These are phyloP conservation scores for Actinia tenebrosa DNA, from an alignment of 64 coral and sea anemone genomes.

Conservation along the genomic window DNA sequence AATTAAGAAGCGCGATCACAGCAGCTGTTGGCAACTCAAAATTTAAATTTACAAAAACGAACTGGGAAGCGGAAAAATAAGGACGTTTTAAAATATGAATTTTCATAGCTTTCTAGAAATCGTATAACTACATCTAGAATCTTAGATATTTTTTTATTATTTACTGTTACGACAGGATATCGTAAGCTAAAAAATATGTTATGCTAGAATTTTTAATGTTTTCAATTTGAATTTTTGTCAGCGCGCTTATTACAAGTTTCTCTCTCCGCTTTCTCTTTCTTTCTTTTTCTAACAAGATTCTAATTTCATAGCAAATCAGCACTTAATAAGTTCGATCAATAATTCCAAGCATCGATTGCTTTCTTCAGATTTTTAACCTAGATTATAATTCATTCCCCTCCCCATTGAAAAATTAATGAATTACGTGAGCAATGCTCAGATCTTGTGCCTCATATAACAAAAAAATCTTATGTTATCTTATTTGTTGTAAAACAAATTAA, in stretches of 20 bases:
- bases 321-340: too few relatives aligned
- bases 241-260: not conserved
- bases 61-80: not conserved
- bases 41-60: not conserved
- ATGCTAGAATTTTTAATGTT: too few relatives aligned
- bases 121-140: too few relatives aligned
- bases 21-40: not conserved
- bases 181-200: not conserved
- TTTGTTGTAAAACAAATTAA: too few relatives aligned
- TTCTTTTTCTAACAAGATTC: not conserved
- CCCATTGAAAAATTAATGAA: not conserved
- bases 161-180: not conserved
- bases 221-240: not conserved
- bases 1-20: not conserved
- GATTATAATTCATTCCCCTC: not conserved
- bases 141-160: not conserved
- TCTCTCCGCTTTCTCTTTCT: not conserved
- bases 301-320: not conserved
- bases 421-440: not conserved
- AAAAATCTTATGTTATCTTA: too few relatives aligned
- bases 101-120: too few relatives aligned
- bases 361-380: conserved; percentile 5
- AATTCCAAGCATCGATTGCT: not conserved
- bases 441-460: too few relatives aligned
- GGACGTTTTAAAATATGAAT: not conserved